These are phyloP conservation scores for Haemorhous mexicanus DNA, from an alignment of 2,113 vertebrate genomes.

Conservation along the genomic window DNA sequence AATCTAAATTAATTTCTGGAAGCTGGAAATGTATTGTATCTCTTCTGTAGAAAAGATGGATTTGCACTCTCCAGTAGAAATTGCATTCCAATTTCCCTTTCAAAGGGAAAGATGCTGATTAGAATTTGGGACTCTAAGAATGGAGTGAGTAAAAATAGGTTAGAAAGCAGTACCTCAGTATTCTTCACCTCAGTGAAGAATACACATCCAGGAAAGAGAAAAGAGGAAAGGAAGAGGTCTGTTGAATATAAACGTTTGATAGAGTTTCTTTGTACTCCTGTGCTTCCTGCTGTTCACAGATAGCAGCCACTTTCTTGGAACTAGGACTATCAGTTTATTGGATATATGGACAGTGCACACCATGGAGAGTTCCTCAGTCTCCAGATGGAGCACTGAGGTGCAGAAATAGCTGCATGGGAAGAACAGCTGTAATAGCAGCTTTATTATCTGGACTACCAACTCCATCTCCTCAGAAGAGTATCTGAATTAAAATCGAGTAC, in stretches of 20 bases:
- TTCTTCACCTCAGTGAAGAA: background rate
- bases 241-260: background rate
- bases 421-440: background rate
- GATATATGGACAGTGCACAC: background rate
- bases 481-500: background rate
- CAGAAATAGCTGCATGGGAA: background rate
- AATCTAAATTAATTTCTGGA: background rate
- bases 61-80: background rate
- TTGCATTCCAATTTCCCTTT: background rate
- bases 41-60: background rate
- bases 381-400: background rate
- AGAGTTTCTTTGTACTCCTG: background rate
- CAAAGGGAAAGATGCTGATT: background rate
- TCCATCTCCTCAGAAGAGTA: background rate
- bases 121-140: background rate
- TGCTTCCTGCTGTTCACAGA: background rate
- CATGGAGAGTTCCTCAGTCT: background rate
- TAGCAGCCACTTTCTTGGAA: background rate
- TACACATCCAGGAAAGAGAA: background rate
- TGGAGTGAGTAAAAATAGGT: background rate
- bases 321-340: background rate
- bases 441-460: background rate
- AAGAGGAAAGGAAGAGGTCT: background rate
- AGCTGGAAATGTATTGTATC: background rate
- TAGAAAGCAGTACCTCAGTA: background rate